A percentile compares a stretch with the other conserved stretches of the same genome.
Evolutionary conservation across 30 jellyfish, hydroid and myxozoan genomes (phyloP).

Genomic region (Aurelia aurita): DNA sequence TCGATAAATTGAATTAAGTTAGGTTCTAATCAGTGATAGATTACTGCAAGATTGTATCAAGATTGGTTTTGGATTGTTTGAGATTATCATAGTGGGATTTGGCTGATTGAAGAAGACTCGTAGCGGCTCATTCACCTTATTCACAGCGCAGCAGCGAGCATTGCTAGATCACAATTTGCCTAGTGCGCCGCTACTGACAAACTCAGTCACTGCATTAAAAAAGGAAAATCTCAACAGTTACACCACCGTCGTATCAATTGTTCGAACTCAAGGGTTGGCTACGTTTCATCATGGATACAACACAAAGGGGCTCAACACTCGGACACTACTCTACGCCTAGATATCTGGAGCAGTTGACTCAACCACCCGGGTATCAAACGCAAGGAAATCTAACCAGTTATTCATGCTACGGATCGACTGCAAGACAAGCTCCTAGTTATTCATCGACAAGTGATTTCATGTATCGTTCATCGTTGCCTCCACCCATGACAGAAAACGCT

Average conservation of each 20-base stretch:
- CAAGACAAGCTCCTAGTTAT: conserved; percentile 60
- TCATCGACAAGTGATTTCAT: conserved; percentile 63
- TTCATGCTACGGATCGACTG: conserved; percentile 79
- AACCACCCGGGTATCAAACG: conserved; percentile 74
- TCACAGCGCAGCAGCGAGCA: conserved; percentile 68
- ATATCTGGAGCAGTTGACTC: conserved; percentile 78
- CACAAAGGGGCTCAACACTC: conserved; percentile 92
- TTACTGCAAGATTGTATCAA: conserved; percentile 30
- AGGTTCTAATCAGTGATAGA: conserved; percentile 20
- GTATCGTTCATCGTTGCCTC: conserved; percentile 76
- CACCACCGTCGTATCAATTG: not conserved
- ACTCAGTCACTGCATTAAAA: conserved; percentile 56
- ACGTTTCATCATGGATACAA: conserved; percentile 76
- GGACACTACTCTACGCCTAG: conserved; percentile 95
- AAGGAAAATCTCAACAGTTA: conserved; percentile 6
- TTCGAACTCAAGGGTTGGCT: not conserved
- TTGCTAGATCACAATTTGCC: conserved; percentile 39
- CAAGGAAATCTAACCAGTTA: conserved; percentile 65
- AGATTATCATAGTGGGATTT: conserved; percentile 68
- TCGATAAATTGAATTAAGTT: conserved; percentile 21
- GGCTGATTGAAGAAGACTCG: conserved; percentile 5
- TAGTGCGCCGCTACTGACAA: conserved; percentile 61
- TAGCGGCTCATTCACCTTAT: not conserved
- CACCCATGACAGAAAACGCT: conserved; percentile 80
- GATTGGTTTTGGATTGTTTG: conserved; percentile 54